Evolutionary conservation across 2,888 invertebrate genomes (phyloP).

Genomic region (Nudaria mundana): DNA sequence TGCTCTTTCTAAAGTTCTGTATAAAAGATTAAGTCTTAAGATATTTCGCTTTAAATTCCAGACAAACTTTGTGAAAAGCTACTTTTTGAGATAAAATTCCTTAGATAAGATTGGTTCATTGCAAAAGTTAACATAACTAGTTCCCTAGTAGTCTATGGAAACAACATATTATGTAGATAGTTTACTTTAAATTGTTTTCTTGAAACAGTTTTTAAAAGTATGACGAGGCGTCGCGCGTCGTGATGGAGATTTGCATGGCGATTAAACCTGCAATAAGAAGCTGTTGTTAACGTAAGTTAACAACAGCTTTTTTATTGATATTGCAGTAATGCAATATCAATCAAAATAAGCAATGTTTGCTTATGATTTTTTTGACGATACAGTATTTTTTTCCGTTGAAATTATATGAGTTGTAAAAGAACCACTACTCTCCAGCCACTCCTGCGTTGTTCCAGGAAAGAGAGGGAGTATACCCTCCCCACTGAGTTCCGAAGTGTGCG

Average conservation of each 20-base stretch:
- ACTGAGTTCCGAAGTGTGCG: too few relatives aligned
- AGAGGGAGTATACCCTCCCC: too few relatives aligned
- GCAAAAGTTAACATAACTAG: constrained; percentile 23
- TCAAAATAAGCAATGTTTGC: too few relatives aligned
- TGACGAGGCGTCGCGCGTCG: constrained; percentile 39
- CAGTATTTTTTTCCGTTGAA: too few relatives aligned
- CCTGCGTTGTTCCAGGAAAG: too few relatives aligned
- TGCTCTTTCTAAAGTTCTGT: constrained; percentile 25
- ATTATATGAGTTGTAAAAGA: too few relatives aligned
- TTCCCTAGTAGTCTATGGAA: constrained; percentile 29
- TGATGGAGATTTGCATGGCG: constrained; percentile 54
- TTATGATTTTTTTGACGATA: too few relatives aligned
- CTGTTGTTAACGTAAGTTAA: constrained; percentile 31
- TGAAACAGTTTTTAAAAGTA: constrained; percentile 42
- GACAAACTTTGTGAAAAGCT: constrained; percentile 33
- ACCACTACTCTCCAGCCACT: too few relatives aligned
- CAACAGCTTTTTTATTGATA: too few relatives aligned
- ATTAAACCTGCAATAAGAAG: constrained; percentile 43
- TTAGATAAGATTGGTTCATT: constrained; percentile 33
- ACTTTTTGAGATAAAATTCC: constrained; percentile 34
- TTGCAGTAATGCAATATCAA: too few relatives aligned
- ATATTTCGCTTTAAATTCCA: constrained; percentile 30
- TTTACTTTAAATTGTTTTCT: constrained; percentile 38
- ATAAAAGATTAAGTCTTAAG: constrained; percentile 25
- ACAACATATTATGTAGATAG: constrained; percentile 30